A percentile compares a stretch with the other conserved stretches of the same genome.
Evolutionary conservation across 1,140 invertebrate species (phyloP).

Genomic region (Drosophila ironensis): DNA sequence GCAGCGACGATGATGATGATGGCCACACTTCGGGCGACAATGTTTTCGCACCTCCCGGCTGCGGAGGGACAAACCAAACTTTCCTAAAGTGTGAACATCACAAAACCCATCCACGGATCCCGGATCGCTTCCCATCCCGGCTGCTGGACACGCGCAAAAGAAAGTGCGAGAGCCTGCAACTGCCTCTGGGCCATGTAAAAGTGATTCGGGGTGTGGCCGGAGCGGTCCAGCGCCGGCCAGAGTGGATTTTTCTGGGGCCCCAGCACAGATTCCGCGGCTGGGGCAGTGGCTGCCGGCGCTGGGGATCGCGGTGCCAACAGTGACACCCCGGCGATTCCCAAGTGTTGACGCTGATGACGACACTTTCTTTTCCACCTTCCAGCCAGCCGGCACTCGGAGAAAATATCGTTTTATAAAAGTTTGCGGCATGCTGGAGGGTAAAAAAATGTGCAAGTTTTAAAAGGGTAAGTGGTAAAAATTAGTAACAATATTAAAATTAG

Average conservation of each 20-base stretch:
- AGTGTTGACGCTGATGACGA: constrained; percentile 60
- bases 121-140: constrained; percentile 22
- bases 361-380: constrained; percentile 68
- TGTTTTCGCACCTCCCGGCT: constrained; percentile 71
- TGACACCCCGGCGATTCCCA: constrained; percentile 44
- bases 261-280: constrained; percentile 3
- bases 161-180: constrained; percentile 62
- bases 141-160: constrained; percentile 75
- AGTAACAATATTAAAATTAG: too few relatives aligned
- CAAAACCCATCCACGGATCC: background rate
- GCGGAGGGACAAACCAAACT: constrained; percentile 60
- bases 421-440: too few relatives aligned
- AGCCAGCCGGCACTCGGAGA: background rate
- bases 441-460: too few relatives aligned
- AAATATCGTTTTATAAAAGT: background rate
- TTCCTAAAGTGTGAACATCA: constrained; percentile 80
- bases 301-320: constrained; percentile 38
- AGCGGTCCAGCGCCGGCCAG: constrained; percentile 13
- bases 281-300: constrained; percentile 3
- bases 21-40: constrained; percentile 76
- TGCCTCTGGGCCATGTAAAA: constrained; percentile 61
- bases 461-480: background rate
- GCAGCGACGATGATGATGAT: constrained; percentile 46
- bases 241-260: constrained; percentile 43
- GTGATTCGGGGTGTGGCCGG: constrained; percentile 54